Base-by-base conservation (phyloP, 2,888 invertebrate genomes). In the Pediacus dermestoides region DNA sequence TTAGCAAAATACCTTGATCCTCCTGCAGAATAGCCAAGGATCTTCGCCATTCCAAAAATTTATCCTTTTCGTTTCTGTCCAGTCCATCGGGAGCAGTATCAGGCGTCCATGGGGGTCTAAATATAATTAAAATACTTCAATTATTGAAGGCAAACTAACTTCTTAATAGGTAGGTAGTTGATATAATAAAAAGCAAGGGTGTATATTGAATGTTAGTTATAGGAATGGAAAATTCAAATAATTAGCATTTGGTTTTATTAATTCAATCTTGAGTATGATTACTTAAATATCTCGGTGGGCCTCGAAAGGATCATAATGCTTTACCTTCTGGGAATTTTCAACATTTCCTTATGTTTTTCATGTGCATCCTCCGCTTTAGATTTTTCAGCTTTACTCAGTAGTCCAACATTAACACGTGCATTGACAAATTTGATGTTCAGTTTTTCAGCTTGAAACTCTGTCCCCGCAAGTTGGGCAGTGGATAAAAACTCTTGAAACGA, bases 401-500 rank as follows among this genome's bases (percentile, higher is more conserved):
- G 50, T 0, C 82, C 81, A 12, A 76, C 70, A 12, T 74, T 74
- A 34, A 75, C 71, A 32, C 74, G 74, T 0, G 82, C 75, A 59
- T 81, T 79, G 0, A 88, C 76, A 63, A 88, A 82, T 44, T 77
- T 83, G 3, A 92, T 77, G 61, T 94, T 92, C 2, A 91, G 66
- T 64, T 92, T 92, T 64, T 94, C 93, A 2, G 89, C 85, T 60
- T 86, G 84, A 65, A 96, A 99, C 66, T 97, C 94, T 0, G 88
- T 88, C 22, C 91, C 90, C 0, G 96, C 95, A 39, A 99, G 71
- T 68, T 95, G 88, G 0, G 97, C 97, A 0, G 91, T 96, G 0
- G 91, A 85, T 2, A 99, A 73, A 66, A 99, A 97, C 61, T 96
- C 97, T 72, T 96, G 91, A 43, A 97, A 82, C 0, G 92, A 89